Conservation (phyloP, 2,888 invertebrate genomes). For the Cordilura impudica region DNA sequence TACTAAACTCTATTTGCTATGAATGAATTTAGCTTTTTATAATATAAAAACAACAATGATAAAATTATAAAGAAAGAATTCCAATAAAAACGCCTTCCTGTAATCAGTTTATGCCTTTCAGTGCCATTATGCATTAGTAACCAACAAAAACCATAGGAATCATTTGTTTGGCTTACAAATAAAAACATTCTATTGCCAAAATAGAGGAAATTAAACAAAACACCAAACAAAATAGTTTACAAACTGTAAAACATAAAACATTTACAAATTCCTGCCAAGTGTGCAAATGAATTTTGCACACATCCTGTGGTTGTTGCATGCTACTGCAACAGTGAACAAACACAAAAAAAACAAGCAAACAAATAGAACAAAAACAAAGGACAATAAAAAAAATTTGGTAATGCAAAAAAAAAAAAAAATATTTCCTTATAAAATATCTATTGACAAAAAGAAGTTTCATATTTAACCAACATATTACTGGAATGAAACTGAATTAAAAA, state of each 20-base stretch:
- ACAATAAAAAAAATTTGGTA: not conserved
- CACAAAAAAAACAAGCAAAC: not conserved
- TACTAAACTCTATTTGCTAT: too few relatives aligned
- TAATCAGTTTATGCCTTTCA: not conserved
- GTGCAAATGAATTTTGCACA: slow-evolving; percentile 55
- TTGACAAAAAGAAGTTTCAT: slow-evolving; percentile 8
- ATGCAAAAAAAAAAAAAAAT: not conserved
- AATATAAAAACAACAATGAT: too few relatives aligned
- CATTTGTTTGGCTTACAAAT: not conserved
- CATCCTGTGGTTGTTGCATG: slow-evolving; percentile 36
- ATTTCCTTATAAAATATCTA: slow-evolving; percentile 23
- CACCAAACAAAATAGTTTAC: not conserved
- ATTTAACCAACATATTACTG: slow-evolving; percentile 23
- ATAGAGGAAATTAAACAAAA: slow-evolving; percentile 25
- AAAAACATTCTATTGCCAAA: slow-evolving; percentile 23
- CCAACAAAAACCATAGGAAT: not conserved
- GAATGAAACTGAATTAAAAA: not conserved
- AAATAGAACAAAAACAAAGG: slow-evolving; percentile 21
- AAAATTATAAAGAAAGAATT: slow-evolving; percentile 23
- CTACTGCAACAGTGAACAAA: slow-evolving; percentile 36
- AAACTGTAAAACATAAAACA: not conserved
- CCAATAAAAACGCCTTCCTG: slow-evolving; percentile 50
- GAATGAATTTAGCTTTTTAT: too few relatives aligned
- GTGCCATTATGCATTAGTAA: not conserved
- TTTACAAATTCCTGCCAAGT: slow-evolving; percentile 38